These are phyloP conservation scores for Callospermophilus lateralis DNA, from an alignment of 2,113 vertebrate species.

Conservation along the genomic window DNA sequence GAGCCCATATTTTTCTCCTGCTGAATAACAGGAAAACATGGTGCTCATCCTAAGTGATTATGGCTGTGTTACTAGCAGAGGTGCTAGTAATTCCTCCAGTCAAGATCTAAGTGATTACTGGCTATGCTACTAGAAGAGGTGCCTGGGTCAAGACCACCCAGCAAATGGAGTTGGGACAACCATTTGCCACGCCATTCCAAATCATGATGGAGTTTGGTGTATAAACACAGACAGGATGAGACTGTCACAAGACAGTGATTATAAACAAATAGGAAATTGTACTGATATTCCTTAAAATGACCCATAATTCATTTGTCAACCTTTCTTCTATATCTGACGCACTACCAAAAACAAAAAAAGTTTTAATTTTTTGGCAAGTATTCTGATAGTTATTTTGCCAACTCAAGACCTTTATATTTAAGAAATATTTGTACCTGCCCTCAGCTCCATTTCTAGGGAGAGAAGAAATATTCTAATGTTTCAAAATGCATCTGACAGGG, in stretches of 20 bases:
- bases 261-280: background rate
- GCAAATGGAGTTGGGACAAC: rapidly evolving
- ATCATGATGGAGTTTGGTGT: background rate
- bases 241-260: background rate
- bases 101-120: too few species aligned
- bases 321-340: background rate
- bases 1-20: background rate
- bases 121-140: background rate
- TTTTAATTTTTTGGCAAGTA: background rate
- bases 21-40: too few species aligned
- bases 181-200: background rate
- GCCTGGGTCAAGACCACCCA: background rate
- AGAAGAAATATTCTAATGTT: slow-evolving; percentile 7
- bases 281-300: background rate
- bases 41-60: rapidly evolving
- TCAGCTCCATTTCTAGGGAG: background rate
- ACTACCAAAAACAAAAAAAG: background rate
- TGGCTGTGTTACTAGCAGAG: background rate
- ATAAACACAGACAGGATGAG: too few species aligned
- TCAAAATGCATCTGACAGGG: slow-evolving; percentile 16
- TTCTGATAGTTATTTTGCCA: background rate
- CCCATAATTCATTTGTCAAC: background rate
- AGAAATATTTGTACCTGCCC: background rate
- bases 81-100: too few species aligned
- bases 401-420: background rate